A percentile compares a stretch with the other conserved stretches of the same genome.
These are phyloP conservation scores for Drosophila setifemur DNA, from an alignment of 1,140 invertebrate species.

Conservation along the genomic window DNA sequence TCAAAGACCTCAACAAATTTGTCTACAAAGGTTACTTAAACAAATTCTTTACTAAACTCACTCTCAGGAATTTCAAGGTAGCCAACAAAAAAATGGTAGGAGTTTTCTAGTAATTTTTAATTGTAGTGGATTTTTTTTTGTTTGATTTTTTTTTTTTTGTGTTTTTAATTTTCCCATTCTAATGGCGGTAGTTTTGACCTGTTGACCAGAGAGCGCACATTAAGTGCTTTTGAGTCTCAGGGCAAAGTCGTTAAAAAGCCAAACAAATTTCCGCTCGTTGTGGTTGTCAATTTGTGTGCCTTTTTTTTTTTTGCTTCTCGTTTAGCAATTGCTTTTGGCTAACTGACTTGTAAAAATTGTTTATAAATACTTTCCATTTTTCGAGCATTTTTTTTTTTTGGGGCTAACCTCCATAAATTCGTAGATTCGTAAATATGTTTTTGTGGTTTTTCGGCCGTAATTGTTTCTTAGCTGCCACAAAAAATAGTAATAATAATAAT, in stretches of 20 bases:
- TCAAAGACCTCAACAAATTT: no score
- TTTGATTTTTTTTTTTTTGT: not conserved
- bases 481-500: slow-evolving; percentile 14
- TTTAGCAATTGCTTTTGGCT: no score
- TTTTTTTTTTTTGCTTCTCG: not conserved
- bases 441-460: not conserved
- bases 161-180: not conserved
- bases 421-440: not conserved
- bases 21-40: no score
- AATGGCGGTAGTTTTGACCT: not conserved
- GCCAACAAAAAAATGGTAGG: no score
- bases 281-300: not conserved
- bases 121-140: not conserved
- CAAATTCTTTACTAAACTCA: no score
- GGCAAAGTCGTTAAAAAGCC: slow-evolving; percentile 9
- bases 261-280: slow-evolving; percentile 5
- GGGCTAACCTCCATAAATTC: slow-evolving; percentile 3
- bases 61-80: no score
- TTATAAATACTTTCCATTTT: slow-evolving; percentile 59
- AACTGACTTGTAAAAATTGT: slow-evolving; percentile 22
- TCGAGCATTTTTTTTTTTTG: not conserved
- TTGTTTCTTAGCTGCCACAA: slow-evolving; percentile 14
- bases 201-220: not conserved
- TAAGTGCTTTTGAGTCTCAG: slow-evolving; percentile 3
- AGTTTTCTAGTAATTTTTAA: no score